phyloP scores from a whole-genome alignment of 2,888 invertebrate genomes.

The Hipparchia semele region DNA sequence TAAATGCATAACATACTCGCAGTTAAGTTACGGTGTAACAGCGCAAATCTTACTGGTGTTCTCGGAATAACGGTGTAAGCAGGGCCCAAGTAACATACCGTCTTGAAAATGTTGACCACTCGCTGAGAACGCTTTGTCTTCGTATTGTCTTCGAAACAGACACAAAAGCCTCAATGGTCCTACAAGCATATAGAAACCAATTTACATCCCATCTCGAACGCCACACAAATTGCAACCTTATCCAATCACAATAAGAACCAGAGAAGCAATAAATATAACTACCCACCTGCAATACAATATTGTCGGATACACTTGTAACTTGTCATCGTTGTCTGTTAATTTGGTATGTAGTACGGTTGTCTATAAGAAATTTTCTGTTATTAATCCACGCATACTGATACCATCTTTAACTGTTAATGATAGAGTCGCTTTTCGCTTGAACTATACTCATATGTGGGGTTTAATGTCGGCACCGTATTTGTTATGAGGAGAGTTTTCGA shows the following conservation, averaged over 20 bases:
- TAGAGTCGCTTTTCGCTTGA: constrained; percentile 22
- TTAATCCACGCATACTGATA: constrained; percentile 18
- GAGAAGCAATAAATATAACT: constrained; percentile 12
- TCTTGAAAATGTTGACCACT: constrained; percentile 64
- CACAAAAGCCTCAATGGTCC: constrained; percentile 66
- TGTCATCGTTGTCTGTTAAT: constrained; percentile 81
- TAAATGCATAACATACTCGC: neutral
- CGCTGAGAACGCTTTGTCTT: constrained; percentile 70
- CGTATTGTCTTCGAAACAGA: constrained; percentile 71
- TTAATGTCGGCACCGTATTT: constrained; percentile 43
- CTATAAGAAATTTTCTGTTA: constrained; percentile 33
- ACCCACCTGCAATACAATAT: constrained; percentile 43
- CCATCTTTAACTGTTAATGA: neutral
- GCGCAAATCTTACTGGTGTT: neutral
- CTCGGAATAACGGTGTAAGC: constrained; percentile 27
- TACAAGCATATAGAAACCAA: constrained; percentile 39
- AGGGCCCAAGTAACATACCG: constrained; percentile 18
- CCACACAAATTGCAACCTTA: constrained; percentile 46
- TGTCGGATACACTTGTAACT: constrained; percentile 72
- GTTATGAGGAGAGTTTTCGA: constrained; percentile 65
- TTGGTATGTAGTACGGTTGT: constrained; percentile 61
- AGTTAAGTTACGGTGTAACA: constrained; percentile 28
- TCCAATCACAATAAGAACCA: constrained; percentile 40
- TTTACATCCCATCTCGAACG: constrained; percentile 23
- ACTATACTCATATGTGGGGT: neutral